Conservation (phyloP, 2,888 invertebrate genomes). For the Leptopilina syphax region DNA sequence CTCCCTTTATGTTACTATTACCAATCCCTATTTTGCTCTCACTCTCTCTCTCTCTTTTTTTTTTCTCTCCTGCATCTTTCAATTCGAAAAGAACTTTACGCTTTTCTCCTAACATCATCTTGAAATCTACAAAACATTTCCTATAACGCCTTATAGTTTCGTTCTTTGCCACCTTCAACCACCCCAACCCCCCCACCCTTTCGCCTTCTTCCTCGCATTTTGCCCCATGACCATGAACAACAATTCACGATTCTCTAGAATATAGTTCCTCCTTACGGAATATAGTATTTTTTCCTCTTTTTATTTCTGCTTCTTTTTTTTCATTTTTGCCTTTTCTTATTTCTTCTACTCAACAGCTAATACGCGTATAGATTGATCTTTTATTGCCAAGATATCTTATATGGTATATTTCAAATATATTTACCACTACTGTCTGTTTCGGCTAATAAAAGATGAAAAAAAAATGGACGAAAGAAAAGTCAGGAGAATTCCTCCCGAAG, state of each 20-base stretch:
- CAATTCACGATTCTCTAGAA: constrained; percentile 1
- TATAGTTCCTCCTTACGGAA: no score
- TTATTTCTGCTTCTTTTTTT: constrained; percentile 18
- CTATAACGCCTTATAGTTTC: constrained; percentile 13
- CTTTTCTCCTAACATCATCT: constrained; percentile 45
- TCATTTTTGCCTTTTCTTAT: neutral
- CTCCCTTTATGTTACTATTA: no score
- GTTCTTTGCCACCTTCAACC: no score
- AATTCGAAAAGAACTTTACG: constrained; percentile 9
- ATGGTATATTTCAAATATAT: constrained; percentile 21
- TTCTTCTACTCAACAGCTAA: constrained; percentile 14
- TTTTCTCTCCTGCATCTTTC: constrained; percentile 42
- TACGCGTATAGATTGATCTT: constrained; percentile 39
- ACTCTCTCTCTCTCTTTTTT: neutral
- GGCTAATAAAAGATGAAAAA: constrained; percentile 17
- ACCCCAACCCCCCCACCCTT: neutral
- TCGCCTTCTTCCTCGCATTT: no score
- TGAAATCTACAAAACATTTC: constrained; percentile 62
- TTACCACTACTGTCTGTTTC: constrained; percentile 27
- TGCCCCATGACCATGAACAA: neutral
- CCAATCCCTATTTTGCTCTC: constrained; percentile 39
- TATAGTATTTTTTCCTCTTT: constrained; percentile 13
- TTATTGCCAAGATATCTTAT: constrained; percentile 32
- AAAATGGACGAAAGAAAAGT: neutral
- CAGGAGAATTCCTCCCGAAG: neutral